Base-by-base conservation (phyloP, 2,113 vertebrate species). In the Holacanthus passer region DNA sequence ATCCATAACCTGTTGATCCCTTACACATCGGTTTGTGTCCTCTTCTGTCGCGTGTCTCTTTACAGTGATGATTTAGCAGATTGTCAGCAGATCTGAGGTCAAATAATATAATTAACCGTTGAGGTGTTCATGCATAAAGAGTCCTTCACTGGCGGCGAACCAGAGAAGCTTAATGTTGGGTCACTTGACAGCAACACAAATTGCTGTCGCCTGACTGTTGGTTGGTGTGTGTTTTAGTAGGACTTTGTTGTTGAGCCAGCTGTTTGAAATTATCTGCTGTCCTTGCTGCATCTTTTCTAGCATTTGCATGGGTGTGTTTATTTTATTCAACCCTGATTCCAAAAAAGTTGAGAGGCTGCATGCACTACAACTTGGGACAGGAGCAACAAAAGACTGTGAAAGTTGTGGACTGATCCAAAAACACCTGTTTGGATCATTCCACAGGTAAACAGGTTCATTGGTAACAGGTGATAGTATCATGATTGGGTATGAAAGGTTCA, bases 21-120 rank as follows among this genome's bases (percentile, higher is more conserved):
- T 0, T 27, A 1, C 19, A 24, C 19, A 65, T 56, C 45, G 8
- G 37, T 64, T 8, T 50, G 73, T 55, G 67, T 69, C 37, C 22
- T 60, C 41, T 19, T 53, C 41, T 19, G 52, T 50, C 56, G 22
- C 16, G 29, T 50, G 47, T 31, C 14, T 73, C 47, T 56, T 37
- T 17, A 50, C 2, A 0, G 71, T 47, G 80, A 65, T 70, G 58
- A 64, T 45, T 35, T 32, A 32, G 66, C 41, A 24, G 66, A 59
- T 19, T 0, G 50, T 83, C 68, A 48, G 73, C 74, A 62, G 62
- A 47, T 60, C 75, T 65, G 70, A 72, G 73, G 79, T 83, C 55
- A 78, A 32, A 68, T n/a, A 58, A 69, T 65, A 16, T 56, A 19
- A 80, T 77, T 58, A 73, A 68, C 41, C 2, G 9, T 1, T 14